These are phyloP conservation scores for Mesitornis unicolor DNA, from an alignment of 2,113 vertebrate genomes.

Conservation along the genomic window DNA sequence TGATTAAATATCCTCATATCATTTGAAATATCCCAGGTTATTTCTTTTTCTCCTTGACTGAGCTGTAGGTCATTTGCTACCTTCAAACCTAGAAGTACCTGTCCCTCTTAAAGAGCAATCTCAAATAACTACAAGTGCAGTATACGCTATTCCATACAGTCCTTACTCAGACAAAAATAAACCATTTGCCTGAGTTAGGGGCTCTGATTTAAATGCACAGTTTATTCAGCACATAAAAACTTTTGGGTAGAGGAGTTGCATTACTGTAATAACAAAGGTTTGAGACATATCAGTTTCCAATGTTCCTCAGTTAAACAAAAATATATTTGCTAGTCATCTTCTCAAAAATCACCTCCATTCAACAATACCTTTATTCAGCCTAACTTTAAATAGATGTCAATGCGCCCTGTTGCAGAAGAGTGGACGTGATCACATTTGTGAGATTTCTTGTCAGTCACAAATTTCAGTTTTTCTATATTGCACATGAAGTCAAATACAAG, in stretches of 20 bases:
- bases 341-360: background rate
- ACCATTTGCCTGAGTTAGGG: background rate
- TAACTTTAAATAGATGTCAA: background rate
- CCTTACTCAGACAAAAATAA: background rate
- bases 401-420: background rate
- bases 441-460: background rate
- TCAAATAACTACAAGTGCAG: background rate
- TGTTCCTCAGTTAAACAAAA: background rate
- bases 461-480: background rate
- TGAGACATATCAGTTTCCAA: background rate
- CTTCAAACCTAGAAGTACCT: background rate
- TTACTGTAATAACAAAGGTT: background rate
- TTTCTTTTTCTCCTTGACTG: background rate
- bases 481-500: background rate
- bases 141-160: background rate
- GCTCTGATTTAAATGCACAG: background rate
- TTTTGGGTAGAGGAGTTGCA: background rate
- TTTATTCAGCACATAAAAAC: background rate
- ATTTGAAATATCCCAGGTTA: background rate
- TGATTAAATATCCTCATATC: background rate
- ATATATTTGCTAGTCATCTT: background rate
- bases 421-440: background rate
- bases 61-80: background rate
- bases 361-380: background rate
- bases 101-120: background rate